Evolutionary conservation across 2,113 vertebrate genomes (phyloP).

Genomic region (Tetraodon nigroviridis): DNA sequence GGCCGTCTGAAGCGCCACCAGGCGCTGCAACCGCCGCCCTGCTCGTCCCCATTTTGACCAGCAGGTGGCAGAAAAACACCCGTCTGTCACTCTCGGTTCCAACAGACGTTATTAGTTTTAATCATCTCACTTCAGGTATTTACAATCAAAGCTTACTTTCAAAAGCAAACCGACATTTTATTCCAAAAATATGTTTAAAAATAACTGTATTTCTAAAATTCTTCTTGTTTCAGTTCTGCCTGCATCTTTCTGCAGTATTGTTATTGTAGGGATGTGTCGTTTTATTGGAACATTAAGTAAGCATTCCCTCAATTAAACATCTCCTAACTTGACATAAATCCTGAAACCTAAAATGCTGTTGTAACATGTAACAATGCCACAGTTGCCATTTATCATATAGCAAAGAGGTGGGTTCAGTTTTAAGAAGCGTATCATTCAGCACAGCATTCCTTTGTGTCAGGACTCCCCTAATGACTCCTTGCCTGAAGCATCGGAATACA

Average conservation of each 20-base stretch:
- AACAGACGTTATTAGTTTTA: no score
- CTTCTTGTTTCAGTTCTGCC: no score
- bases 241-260: no score
- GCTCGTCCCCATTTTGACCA: conserved; percentile 88
- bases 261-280: no score
- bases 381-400: conserved; percentile 20
- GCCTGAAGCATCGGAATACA: conserved; percentile 65
- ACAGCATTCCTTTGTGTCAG: conserved; percentile 77
- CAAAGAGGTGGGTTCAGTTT: conserved; percentile 31
- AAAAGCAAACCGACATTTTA: no score
- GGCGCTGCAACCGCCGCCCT: conserved; percentile 80
- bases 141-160: no score
- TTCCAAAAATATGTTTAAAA: no score
- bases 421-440: conserved; percentile 53
- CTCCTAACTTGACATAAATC: not conserved
- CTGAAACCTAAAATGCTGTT: not conserved
- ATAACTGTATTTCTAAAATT: no score
- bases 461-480: conserved; percentile 65
- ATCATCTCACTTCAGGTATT: no score
- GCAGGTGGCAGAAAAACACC: conserved; percentile 88
- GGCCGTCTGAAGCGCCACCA: conserved; percentile 88
- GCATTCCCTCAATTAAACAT: not conserved
- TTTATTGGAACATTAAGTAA: no score
- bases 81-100: conserved; percentile 25
- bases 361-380: not conserved